Conservation (phyloP, 2,113 vertebrate species). For the Eretmochelys imbricata region DNA sequence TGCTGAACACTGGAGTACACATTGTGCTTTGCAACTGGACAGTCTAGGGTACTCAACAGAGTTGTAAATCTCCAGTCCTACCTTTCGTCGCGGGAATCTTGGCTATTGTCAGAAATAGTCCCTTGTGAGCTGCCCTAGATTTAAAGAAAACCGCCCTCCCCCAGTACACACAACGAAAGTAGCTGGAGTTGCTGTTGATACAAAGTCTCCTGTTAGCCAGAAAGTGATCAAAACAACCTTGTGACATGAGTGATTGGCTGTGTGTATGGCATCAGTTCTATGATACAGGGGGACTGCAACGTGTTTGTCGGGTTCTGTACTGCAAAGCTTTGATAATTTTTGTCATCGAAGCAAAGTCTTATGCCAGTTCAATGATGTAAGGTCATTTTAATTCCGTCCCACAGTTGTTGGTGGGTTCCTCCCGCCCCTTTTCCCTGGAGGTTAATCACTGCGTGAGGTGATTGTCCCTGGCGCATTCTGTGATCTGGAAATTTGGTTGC, state of each 20-base stretch:
- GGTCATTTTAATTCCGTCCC: constrained; percentile 35
- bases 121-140: not conserved
- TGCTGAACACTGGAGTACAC: not conserved
- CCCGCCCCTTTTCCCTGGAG: constrained; percentile 26
- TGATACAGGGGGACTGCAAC: not conserved
- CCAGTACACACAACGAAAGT: not conserved
- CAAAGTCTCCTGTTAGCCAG: accelerated
- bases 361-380: not conserved
- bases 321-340: constrained; percentile 33
- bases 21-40: not conserved
- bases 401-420: not conserved
- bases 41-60: not conserved
- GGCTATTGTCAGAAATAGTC: not conserved
- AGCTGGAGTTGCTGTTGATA: accelerated
- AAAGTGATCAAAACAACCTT: not conserved
- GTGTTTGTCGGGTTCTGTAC: not conserved
- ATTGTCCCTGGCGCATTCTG: constrained; percentile 12
- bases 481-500: constrained; percentile 23
- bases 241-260: not conserved
- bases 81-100: not conserved
- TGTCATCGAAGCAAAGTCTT: constrained; percentile 52
- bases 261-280: not conserved
- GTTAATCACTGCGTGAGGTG: constrained; percentile 13
- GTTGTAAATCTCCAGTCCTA: not conserved
- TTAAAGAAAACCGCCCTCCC: not conserved